A percentile compares a stretch with the other conserved stretches of the same genome.
Conservation (phyloP, 2,113 vertebrate genomes). For the Sapayoa aenigma region DNA sequence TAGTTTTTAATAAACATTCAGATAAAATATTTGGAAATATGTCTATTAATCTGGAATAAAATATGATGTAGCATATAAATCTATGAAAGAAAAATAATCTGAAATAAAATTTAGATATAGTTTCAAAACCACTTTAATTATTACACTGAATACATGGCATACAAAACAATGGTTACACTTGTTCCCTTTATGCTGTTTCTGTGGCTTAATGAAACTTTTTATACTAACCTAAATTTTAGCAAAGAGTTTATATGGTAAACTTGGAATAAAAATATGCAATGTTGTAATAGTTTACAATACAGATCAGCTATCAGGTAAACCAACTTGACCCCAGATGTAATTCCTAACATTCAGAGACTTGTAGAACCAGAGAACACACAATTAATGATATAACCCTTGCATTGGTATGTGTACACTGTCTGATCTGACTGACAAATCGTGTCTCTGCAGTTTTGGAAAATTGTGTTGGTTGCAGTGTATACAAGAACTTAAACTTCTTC, state of each 20-base stretch:
- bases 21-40: not conserved
- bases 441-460: not conserved
- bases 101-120: not conserved
- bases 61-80: not conserved
- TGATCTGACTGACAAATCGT: not conserved
- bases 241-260: not conserved
- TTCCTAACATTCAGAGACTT: not conserved
- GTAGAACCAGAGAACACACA: not conserved
- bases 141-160: not conserved
- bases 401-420: not conserved
- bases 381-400: not conserved
- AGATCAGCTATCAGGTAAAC: not conserved
- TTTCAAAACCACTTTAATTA: not conserved
- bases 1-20: constrained; percentile 13
- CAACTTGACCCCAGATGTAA: not conserved
- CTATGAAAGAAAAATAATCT: not conserved
- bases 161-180: not conserved
- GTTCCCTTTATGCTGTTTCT: not conserved
- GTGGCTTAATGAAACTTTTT: not conserved
- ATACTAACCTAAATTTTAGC: not conserved
- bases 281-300: not conserved
- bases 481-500: not conserved
- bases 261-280: not conserved
- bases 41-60: not conserved
- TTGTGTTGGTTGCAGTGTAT: not conserved